Evolutionary conservation across 2,888 invertebrate genomes (phyloP), one percentile per base, ranked within the genome.

Genomic region (Protophormia terraenovae): DNA sequence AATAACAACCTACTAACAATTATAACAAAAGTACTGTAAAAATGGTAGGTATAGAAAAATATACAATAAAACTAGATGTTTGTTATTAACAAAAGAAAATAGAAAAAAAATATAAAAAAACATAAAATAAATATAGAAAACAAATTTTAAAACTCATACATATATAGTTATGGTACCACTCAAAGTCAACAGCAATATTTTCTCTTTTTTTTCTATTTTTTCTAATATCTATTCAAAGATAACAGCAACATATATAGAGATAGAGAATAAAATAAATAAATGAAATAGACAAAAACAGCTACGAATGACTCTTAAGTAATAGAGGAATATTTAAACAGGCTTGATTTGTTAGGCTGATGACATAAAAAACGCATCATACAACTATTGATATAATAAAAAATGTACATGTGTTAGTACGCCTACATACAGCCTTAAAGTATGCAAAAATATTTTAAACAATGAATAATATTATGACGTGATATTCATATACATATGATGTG

Each of bases 391-490:
- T n/a, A n/a, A n/a, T n/a, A n/a, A n/a, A n/a, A n/a, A n/a, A n/a
- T 7, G 3, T 22, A 35, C 53, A 12, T 47, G 47, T 45, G 27
- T n/a, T n/a, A n/a, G n/a, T n/a, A n/a, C n/a, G 66, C 73, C 67
- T 7, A 50, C 27, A 64, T 14, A 2, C 67, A 62, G 67, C 82
- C 71, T 24, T 45, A 72, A 81, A 35, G 58, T 81, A 81, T 84
- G 81, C 81, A 72, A 84, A 67, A 58, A 45, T 84, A 77, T 84
- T 84, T n/a, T 41, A 81, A 81, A 81, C 60, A 67, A 77, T 81
- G 80, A 45, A 80, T 67, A 80, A 71, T 67, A 67, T 50, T 84
- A 55, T 47, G 35, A 72, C 3, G 27, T 24, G 19, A 29, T n/a
- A 50, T 53, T 2, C n/a, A n/a, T 27, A 2, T 19, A 6, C 22